These are phyloP conservation scores for Geodia barretti DNA, from an alignment of 37 sponge, comb jelly and placozoan species.

Conservation along the genomic window DNA sequence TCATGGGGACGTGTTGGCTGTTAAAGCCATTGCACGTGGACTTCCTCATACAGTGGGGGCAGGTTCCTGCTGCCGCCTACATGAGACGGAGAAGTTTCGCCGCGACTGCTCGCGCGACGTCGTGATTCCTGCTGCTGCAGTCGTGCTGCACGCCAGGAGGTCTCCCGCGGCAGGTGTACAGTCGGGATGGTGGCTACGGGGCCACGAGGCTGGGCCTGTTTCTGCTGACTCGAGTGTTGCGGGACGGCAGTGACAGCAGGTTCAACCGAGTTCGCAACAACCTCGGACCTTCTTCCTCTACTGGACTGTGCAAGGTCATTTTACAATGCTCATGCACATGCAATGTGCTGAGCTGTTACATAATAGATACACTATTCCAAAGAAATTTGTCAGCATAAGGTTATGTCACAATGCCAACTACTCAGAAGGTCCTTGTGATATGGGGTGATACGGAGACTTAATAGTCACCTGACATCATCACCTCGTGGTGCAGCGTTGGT, in stretches of 20 bases:
- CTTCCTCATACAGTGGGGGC: conserved; percentile 67
- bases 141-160: conserved; percentile 33
- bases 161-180: conserved; percentile 74
- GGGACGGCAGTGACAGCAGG: conserved; percentile 76
- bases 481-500: too few species aligned
- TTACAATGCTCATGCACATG: background rate
- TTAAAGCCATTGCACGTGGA: too few species aligned
- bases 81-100: too few species aligned
- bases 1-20: too few species aligned
- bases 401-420: too few species aligned
- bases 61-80: conserved; percentile 63
- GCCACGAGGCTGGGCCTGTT: conserved; percentile 85
- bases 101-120: conserved; percentile 74
- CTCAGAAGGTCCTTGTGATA: too few species aligned
- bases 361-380: too few species aligned
- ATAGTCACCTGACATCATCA: too few species aligned
- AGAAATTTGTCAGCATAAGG: too few species aligned
- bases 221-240: conserved; percentile 75
- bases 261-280: conserved; percentile 80
- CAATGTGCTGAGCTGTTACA: too few species aligned
- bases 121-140: conserved; percentile 58
- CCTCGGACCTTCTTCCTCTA: conserved; percentile 73
- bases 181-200: too few species aligned
- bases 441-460: too few species aligned
- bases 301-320: conserved; percentile 90